Base-by-base conservation (phyloP, 2,888 invertebrate genomes). In the Bellardia pandia region DNA sequence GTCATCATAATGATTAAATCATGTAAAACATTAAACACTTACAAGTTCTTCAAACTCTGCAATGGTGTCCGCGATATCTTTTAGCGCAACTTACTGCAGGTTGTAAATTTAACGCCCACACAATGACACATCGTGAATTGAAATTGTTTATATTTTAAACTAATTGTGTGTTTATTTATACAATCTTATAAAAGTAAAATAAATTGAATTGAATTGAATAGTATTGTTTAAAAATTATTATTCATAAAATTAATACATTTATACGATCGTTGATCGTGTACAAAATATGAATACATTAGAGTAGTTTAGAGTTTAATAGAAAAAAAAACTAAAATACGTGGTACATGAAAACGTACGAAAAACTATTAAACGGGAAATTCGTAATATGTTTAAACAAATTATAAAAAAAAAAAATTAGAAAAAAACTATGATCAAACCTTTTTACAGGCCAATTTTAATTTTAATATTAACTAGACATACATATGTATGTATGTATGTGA, bases 121-220 rank as follows among this genome's bases (percentile, higher is more conserved):
- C 13, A 48, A 14, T 37, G 3, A n/a, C n/a, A 71, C 4, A 9
- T 11, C 13, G 11, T 45, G 11, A 13, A 13, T 45, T 45, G 13
- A 45, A 45, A 45, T 71, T 40, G 6, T 13, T 56, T 56, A 9
- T 40, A 16, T 37, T 37, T 37, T 33, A 3, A 16, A 58, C 72
- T 56, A 74, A 58, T 74, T 56, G 72, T 23, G n/a, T 42, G n/a
- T 74, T 74, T 74, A 74, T 74, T 74, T 56, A 56, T 58, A 56
- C 40, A 30, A 48, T 33, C 68, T 68, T 68, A 68, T 14, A 68
- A 68, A 51, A 51, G 51, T 48, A 48, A 30, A 62, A 37, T 42
- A 66, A 23, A 23, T 45, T 66, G 45, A 66, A 48, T 56, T 30
- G 23, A 11, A n/a, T 56, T 56, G 23, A 23, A 23, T 23, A 23